Evolutionary conservation across 2,113 vertebrate species (phyloP).

Genomic region (Ctenomys sociabilis): DNA sequence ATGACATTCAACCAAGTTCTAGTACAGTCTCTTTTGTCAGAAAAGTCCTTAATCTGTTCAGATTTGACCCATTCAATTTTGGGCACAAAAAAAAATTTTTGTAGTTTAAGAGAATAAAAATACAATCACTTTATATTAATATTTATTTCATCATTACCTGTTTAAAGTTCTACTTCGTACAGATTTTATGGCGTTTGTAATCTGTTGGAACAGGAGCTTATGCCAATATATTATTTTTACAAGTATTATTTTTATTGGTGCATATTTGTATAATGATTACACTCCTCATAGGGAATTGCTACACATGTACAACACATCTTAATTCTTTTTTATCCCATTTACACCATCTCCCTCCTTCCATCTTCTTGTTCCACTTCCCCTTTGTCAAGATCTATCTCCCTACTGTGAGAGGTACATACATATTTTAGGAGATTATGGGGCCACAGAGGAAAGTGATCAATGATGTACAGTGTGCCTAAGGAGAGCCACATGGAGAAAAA

Average conservation of each 20-base stretch:
- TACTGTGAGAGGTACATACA: background rate
- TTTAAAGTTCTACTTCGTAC: background rate
- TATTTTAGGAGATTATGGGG: background rate
- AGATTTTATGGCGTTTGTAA: background rate
- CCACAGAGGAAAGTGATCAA: too few relatives aligned
- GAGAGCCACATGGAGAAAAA: too few relatives aligned
- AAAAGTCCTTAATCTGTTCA: background rate
- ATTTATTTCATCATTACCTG: background rate
- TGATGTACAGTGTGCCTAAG: too few relatives aligned
- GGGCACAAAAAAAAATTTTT: background rate
- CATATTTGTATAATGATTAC: background rate
- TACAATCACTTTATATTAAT: background rate
- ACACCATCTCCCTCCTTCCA: background rate
- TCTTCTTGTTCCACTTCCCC: background rate
- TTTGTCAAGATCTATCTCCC: background rate
- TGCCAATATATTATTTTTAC: background rate
- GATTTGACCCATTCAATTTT: background rate
- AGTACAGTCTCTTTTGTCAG: background rate
- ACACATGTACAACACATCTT: background rate
- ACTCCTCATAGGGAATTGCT: background rate
- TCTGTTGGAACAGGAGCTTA: background rate
- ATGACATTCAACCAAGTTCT: background rate
- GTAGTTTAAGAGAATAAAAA: slow-evolving; percentile 20
- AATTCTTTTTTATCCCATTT: background rate
- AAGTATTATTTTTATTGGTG: background rate